Evolutionary conservation across 2,888 invertebrate species (phyloP).

Genomic region (Melinaea menophilus): DNA sequence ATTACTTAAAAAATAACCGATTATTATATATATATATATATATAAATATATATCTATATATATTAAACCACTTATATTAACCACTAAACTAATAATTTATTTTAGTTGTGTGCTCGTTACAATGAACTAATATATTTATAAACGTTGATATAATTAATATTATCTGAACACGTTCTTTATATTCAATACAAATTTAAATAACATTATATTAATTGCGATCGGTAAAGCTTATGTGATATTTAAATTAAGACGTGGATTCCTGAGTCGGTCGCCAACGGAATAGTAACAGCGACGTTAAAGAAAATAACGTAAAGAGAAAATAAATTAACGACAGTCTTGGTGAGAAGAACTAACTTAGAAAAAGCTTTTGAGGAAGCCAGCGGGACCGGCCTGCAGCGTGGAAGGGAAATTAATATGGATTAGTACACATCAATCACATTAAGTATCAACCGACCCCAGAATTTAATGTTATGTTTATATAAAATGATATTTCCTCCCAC

Average conservation of each 20-base stretch:
- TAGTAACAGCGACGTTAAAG: constrained; percentile 56
- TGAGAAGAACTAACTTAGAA: constrained; percentile 84
- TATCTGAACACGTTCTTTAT: constrained; percentile 72
- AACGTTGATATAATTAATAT: constrained; percentile 58
- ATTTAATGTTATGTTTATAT: too few relatives aligned
- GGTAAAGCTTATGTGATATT: constrained; percentile 57
- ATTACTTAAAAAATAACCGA: constrained; percentile 69
- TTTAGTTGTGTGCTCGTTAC: constrained; percentile 71
- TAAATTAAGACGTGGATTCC: constrained; percentile 57
- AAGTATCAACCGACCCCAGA: background rate
- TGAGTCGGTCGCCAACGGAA: constrained; percentile 55
- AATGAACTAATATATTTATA: constrained; percentile 47
- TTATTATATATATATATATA: too few relatives aligned
- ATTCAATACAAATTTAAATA: constrained; percentile 58
- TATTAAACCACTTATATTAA: constrained; percentile 57
- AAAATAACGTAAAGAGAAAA: constrained; percentile 62
- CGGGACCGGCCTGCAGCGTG: constrained; percentile 89
- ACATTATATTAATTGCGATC: constrained; percentile 57
- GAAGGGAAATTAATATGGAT: constrained; percentile 39
- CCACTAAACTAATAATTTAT: constrained; percentile 68
- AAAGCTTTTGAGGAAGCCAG: constrained; percentile 96
- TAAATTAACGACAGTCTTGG: constrained; percentile 74
- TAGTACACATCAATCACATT: constrained; percentile 28
- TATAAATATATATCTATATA: too few relatives aligned
- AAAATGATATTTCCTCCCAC: too few relatives aligned